Evolutionary conservation across 2,113 vertebrate species (phyloP).

Genomic region (Loxodonta africana): DNA sequence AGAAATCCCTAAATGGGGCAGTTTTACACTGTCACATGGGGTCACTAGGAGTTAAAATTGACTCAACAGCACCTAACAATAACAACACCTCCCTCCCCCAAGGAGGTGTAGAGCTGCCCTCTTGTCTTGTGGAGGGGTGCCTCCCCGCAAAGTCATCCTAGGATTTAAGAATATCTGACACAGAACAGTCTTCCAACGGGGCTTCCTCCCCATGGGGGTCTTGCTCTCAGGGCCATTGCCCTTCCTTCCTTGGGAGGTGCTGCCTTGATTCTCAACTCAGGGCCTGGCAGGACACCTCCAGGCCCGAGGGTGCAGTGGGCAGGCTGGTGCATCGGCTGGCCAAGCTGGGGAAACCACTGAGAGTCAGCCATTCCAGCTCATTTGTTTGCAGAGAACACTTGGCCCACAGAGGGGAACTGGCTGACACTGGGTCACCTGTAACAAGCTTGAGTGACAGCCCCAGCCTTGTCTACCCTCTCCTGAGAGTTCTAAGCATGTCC

Average conservation of each 20-base stretch:
- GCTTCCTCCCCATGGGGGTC: not conserved
- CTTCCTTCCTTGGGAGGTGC: not conserved
- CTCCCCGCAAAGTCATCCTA: not conserved
- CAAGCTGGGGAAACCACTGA: not conserved
- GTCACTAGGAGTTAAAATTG: not conserved
- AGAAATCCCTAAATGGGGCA: not conserved
- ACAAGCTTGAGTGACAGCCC: not conserved
- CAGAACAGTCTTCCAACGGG: not conserved
- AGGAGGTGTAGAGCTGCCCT: not conserved
- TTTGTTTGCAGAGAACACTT: not conserved
- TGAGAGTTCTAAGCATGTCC: not conserved
- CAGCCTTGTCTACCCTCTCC: not conserved
- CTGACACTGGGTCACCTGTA: accelerated
- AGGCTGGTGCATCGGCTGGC: not conserved
- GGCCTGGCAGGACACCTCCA: not conserved
- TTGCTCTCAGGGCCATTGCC: not conserved
- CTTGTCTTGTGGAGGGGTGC: not conserved
- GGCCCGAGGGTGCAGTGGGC: not conserved
- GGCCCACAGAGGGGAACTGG: not conserved
- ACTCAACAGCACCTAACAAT: too few species aligned
- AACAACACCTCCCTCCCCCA: not conserved
- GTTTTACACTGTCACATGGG: not conserved
- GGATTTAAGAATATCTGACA: not conserved
- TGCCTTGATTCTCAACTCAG: not conserved
- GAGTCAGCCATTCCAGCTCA: not conserved